Base-by-base conservation (phyloP, 2,888 invertebrate species). In the Deladenus siricidicola region DNA sequence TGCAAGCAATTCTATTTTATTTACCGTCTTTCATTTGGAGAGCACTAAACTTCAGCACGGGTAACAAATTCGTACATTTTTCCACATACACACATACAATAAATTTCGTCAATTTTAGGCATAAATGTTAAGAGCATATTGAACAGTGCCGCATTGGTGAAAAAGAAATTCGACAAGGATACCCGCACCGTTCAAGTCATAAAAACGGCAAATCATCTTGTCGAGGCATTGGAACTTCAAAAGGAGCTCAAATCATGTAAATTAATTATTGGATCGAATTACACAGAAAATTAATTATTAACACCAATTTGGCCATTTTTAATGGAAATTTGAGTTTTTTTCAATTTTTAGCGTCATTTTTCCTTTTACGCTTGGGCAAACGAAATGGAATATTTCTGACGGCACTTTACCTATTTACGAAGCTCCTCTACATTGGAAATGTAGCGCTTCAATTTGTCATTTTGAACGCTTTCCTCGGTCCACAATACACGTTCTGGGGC, bases 401-500 rank as follows among this genome's bases (percentile, higher is more conserved):
- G 17, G 58, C 56, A 4, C 62, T 80, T 28, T 80, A 80, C 61
- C 58, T 79, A n/a, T 60, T 73, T 63, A 70, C 70, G 58, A 80
- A 80, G 62, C 60, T 73, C 4, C 68, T 80, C 39, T 80, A 79
- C 65, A 67, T 80, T 14, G 54, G 70, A 19, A 79, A 80, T 61
- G 76, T 79, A 23, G 50, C 77, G 50, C 56, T 72, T 47, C 80
- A 80, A 60, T 78, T 80, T 65, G 60, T 79, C 63, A 72, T 80
- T 49, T 68, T 80, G 56, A 80, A 80, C 64, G 70, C 72, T 34
- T 80, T 80, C 70, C 73, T 80, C 26, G 75, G 76, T 24, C 74
- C 80, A 17, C 64, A 69, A 34, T 79, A 80, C 66, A 72, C 72
- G 26, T 75, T 79, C 66, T 80, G 79, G 76, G 80, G 80, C 48